Conservation (phyloP, 64 coral and sea anemone genomes). For the Montipora capricornis region DNA sequence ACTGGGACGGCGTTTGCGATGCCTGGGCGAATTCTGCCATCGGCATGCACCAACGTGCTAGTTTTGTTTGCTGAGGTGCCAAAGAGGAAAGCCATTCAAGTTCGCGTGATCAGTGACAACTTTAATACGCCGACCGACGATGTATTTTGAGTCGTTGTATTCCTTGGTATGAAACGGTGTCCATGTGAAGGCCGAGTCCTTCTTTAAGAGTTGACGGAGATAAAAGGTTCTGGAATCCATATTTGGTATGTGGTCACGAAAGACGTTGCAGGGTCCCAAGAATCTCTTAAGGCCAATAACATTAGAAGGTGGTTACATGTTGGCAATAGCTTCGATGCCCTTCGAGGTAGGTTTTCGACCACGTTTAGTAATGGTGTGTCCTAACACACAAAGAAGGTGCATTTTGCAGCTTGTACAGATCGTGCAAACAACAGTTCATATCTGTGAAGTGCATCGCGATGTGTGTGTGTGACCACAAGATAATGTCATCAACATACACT, state of each 20-base stretch:
- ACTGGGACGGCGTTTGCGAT: background rate
- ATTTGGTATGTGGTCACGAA: slow-evolving; percentile 28
- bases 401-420: slow-evolving; percentile 15
- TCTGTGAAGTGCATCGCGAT: too few species aligned
- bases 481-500: too few species aligned
- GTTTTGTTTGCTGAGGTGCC: slow-evolving; percentile 14
- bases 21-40: background rate
- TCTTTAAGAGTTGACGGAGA: background rate
- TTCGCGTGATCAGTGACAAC: slow-evolving; percentile 26
- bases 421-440: too few species aligned
- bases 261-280: slow-evolving; percentile 39
- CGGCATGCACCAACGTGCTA: background rate
- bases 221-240: background rate
- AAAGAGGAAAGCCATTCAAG: background rate
- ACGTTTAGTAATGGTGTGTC: slow-evolving; percentile 1
- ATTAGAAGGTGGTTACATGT: background rate
- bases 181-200: slow-evolving; percentile 7
- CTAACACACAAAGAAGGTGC: slow-evolving; percentile 38
- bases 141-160: slow-evolving; percentile 9
- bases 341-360: slow-evolving; percentile 3
- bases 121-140: slow-evolving; percentile 10
- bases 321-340: slow-evolving; percentile 24
- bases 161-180: background rate
- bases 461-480: too few species aligned
- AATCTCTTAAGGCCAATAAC: slow-evolving; percentile 5